phyloP scores from a whole-genome alignment of 2,113 vertebrate genomes.

The Entomyzon cyanotis region DNA sequence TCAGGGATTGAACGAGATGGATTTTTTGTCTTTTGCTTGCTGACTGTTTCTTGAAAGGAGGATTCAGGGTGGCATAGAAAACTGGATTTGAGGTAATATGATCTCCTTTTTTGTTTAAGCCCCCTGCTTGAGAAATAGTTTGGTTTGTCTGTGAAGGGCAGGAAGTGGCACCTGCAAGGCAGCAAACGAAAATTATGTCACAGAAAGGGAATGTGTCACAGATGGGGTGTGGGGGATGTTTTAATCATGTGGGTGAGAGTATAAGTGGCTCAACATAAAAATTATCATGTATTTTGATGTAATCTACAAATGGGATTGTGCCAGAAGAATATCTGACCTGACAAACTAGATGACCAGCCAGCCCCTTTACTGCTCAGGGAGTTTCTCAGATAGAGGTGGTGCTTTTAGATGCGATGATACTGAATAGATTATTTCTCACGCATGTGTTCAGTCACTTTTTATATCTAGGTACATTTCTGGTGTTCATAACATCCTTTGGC shows the following conservation, averaged over 20 bases:
- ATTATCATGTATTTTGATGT: background rate
- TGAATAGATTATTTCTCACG: background rate
- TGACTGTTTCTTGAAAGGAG: background rate
- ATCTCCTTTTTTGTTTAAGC: slow-evolving; percentile 45
- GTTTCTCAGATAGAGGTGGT: background rate
- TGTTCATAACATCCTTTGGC: background rate
- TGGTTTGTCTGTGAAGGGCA: slow-evolving; percentile 29
- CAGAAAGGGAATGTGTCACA: background rate
- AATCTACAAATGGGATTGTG: background rate
- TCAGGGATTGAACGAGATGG: background rate
- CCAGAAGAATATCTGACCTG: background rate
- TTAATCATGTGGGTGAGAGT: accelerated
- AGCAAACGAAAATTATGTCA: slow-evolving; percentile 3
- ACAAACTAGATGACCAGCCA: background rate
- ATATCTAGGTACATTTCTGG: background rate
- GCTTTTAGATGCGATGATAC: background rate
- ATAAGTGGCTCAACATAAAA: background rate
- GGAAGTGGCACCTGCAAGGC: slow-evolving; percentile 59
- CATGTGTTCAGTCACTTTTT: background rate
- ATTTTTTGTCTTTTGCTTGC: background rate
- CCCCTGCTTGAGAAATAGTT: background rate
- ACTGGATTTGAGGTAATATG: background rate
- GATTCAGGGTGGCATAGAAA: background rate
- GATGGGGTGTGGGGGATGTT: background rate
- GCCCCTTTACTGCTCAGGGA: background rate